These are phyloP conservation scores for Phaonia tiefii DNA, from an alignment of 2,888 invertebrate species.

Conservation along the genomic window DNA sequence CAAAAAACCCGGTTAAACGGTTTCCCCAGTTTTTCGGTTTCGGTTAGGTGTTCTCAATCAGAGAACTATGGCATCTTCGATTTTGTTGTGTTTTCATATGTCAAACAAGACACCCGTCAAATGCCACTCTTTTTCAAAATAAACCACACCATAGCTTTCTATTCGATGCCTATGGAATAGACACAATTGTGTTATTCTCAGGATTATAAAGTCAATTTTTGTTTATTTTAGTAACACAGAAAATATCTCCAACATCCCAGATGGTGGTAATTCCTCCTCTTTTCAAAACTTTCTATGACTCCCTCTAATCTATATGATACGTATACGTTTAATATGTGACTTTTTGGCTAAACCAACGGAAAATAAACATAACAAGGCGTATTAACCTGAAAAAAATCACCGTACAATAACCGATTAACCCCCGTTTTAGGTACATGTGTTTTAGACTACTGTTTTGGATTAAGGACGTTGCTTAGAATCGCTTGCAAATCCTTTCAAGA, in stretches of 20 bases:
- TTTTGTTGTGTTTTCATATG: no score
- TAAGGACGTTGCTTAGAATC: conserved; percentile 26
- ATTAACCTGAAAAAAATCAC: conserved; percentile 8
- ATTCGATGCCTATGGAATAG: no score
- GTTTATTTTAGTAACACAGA: conserved; percentile 26
- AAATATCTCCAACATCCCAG: conserved; percentile 21
- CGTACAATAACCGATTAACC: conserved; percentile 16
- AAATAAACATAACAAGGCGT: conserved; percentile 30
- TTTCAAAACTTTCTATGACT: not conserved
- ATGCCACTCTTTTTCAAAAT: no score
- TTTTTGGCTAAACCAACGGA: conserved; percentile 41
- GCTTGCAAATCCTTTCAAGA: conserved; percentile 10
- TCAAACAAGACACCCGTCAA: no score
- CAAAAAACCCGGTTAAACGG: no score
- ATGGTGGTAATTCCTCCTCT: conserved; percentile 47
- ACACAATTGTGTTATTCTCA: no score
- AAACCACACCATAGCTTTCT: no score
- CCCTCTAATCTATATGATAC: not conserved
- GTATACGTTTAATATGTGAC: conserved; percentile 34
- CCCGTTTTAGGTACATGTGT: conserved; percentile 21
- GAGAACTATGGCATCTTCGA: no score
- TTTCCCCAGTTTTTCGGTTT: no score
- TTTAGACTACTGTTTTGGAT: conserved; percentile 18
- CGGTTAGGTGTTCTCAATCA: no score
- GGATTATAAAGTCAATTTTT: conserved; percentile 34